These are phyloP conservation scores for Drosophila bipectinata DNA, from an alignment of 1,140 invertebrate genomes.

Conservation along the genomic window DNA sequence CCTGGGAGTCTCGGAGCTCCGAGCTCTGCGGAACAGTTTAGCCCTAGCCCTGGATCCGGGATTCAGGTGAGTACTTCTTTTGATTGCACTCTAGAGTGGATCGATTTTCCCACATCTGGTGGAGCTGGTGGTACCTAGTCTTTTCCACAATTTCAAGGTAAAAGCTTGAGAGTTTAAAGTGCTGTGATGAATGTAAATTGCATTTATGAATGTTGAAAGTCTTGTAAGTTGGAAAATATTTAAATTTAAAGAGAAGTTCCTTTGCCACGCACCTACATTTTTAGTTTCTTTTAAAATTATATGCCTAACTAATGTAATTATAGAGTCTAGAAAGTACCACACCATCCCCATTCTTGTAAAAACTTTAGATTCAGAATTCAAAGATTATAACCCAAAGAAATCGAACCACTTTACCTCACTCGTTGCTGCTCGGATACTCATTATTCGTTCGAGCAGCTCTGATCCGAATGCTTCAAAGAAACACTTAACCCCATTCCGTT, in stretches of 20 bases:
- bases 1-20: conserved; percentile 36
- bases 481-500: conserved; percentile 12
- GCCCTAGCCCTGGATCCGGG: conserved; percentile 1
- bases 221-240: too few relatives aligned
- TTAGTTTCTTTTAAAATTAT: too few relatives aligned
- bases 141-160: neutral
- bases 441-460: conserved; percentile 6
- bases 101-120: neutral
- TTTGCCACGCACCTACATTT: too few relatives aligned
- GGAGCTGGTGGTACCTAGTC: neutral
- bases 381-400: neutral
- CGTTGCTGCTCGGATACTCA: conserved; percentile 18
- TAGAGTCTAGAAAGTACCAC: neutral
- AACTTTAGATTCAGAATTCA: neutral
- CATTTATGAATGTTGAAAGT: neutral
- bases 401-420: conserved; percentile 23
- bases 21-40: conserved; percentile 38
- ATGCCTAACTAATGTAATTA: too few relatives aligned
- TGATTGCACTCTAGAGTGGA: conserved; percentile 36
- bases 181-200: neutral
- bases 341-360: neutral
- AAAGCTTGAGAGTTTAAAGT: too few relatives aligned
- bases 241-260: too few relatives aligned
- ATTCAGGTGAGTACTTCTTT: conserved; percentile 34
- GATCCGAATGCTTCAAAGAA: conserved; percentile 31